Conservation (phyloP, 2,797 vertebrate species). For the Emydoidea blandingii region DNA sequence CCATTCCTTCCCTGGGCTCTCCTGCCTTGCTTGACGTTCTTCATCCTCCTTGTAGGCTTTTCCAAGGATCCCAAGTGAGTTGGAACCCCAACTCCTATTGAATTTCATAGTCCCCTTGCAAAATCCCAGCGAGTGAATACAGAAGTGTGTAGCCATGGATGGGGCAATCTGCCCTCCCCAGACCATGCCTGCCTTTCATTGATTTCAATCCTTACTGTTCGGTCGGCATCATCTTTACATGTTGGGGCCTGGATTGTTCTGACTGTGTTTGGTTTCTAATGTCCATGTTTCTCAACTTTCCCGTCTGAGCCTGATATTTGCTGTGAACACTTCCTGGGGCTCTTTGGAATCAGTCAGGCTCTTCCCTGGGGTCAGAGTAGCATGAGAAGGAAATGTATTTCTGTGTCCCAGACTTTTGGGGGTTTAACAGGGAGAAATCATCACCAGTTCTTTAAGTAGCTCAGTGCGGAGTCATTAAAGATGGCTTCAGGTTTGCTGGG, state of each 20-base stretch:
- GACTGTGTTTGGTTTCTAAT: not conserved
- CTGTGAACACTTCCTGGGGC: not conserved
- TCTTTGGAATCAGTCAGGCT: not conserved
- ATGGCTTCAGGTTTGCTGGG: not conserved
- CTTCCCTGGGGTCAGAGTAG: not conserved
- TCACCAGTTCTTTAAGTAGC: not conserved
- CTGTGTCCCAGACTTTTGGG: not conserved
- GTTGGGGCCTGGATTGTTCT: not conserved
- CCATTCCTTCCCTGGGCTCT: not conserved
- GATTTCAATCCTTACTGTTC: fast-evolving
- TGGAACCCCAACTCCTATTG: not conserved
- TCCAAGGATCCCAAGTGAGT: fast-evolving
- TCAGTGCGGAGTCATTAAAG: not conserved
- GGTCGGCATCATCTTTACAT: not conserved
- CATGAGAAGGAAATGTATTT: not conserved
- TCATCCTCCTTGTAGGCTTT: fast-evolving
- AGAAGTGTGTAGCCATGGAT: not conserved
- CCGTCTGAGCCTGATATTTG: not conserved
- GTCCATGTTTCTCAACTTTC: not conserved
- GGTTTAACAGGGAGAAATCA: not conserved
- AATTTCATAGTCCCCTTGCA: fast-evolving
- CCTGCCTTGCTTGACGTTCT: not conserved
- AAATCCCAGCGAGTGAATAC: not conserved
- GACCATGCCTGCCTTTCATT: not conserved
- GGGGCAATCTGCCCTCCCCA: fast-evolving